Evolutionary conservation across 2,113 vertebrate species (phyloP).

Genomic region (Carollia perspicillata): DNA sequence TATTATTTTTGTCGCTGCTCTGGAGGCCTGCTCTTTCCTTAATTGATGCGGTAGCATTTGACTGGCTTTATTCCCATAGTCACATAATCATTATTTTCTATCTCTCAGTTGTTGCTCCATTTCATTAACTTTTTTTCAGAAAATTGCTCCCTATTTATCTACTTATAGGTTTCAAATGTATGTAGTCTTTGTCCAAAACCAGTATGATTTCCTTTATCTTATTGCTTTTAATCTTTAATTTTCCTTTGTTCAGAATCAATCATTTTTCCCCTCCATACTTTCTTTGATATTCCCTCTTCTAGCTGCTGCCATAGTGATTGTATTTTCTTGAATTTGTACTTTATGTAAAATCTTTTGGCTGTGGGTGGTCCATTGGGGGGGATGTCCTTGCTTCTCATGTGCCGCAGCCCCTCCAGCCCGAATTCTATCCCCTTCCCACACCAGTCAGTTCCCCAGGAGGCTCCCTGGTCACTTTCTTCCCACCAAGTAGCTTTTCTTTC

Average conservation of each 20-base stretch:
- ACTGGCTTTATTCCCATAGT: conserved; percentile 67
- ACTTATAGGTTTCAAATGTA: conserved; percentile 73
- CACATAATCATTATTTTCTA: conserved; percentile 74
- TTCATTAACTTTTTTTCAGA: conserved; percentile 76
- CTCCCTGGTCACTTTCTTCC: background rate
- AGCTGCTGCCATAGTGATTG: conserved; percentile 55
- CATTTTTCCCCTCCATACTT: conserved; percentile 63
- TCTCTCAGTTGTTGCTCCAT: conserved; percentile 75
- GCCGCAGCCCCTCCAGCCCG: too few species aligned
- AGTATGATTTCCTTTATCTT: conserved; percentile 76
- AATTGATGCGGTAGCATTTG: conserved; percentile 74
- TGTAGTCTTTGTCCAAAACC: conserved; percentile 76
- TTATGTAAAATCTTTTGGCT: conserved; percentile 40
- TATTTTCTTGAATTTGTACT: conserved; percentile 55
- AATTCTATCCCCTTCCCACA: background rate
- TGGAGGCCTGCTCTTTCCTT: conserved; percentile 72
- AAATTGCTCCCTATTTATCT: conserved; percentile 73
- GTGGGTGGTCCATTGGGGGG: background rate
- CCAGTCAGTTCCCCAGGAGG: background rate
- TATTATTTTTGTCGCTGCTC: conserved; percentile 71
- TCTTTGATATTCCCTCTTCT: conserved; percentile 71
- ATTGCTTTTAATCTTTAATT: conserved; percentile 77
- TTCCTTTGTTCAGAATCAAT: conserved; percentile 76
- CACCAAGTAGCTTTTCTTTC: background rate
- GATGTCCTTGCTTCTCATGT: background rate